Evolutionary conservation across 2,113 vertebrate species (phyloP).

Genomic region (Macrotis lagotis): DNA sequence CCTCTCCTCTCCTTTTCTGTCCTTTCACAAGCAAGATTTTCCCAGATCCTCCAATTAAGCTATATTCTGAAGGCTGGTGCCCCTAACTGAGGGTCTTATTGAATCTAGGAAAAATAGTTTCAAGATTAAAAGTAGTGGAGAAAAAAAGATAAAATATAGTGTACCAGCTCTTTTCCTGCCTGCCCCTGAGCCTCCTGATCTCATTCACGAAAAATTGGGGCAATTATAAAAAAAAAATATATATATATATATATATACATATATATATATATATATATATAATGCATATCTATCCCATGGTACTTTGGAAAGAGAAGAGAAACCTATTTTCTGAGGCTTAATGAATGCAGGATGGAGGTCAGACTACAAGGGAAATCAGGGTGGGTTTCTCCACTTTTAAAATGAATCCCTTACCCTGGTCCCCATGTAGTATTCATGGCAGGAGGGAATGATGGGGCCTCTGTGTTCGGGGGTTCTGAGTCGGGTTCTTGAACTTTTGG

Average conservation of each 20-base stretch:
- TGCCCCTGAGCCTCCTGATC: constrained; percentile 70
- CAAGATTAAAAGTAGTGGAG: constrained; percentile 64
- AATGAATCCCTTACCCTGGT: not conserved
- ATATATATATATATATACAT: too few relatives aligned
- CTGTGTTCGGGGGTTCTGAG: not conserved
- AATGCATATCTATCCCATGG: constrained; percentile 27
- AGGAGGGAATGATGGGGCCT: not conserved
- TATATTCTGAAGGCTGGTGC: not conserved
- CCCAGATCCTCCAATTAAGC: not conserved
- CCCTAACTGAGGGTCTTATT: not conserved
- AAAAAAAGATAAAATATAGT: not conserved
- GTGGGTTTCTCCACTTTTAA: not conserved
- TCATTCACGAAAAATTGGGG: constrained; percentile 76
- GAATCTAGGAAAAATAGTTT: constrained; percentile 38
- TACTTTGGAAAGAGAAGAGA: not conserved
- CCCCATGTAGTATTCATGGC: not conserved
- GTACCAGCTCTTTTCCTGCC: not conserved
- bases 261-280: not conserved
- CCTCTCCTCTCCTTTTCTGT: not conserved
- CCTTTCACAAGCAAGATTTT: not conserved
- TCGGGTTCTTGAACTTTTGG: not conserved
- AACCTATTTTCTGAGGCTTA: not conserved
- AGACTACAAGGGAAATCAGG: not conserved
- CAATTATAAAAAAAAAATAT: constrained; percentile 42
- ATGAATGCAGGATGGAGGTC: not conserved